Percentiles rank a stretch among this genome's conserved stretches.
These are phyloP conservation scores for Lasioglossum oenotherae DNA, from an alignment of 2,888 invertebrate species.

Conservation along the genomic window DNA sequence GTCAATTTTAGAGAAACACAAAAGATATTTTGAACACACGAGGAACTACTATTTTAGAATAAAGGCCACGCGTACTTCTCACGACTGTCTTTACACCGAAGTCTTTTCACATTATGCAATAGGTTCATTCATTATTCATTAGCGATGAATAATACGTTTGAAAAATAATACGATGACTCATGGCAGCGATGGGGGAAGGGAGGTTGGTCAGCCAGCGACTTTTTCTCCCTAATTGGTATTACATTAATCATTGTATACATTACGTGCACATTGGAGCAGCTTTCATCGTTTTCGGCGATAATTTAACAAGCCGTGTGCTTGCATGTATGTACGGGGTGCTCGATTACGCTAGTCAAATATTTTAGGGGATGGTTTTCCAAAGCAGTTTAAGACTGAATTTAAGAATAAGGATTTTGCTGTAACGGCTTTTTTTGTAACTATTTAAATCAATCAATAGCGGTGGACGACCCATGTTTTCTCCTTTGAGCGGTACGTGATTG, in stretches of 20 bases:
- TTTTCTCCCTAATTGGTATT: not conserved
- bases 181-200: not conserved
- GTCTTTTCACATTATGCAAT: not conserved
- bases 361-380: too few species aligned
- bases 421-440: too few species aligned
- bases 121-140: constrained; percentile 15
- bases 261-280: not conserved
- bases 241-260: constrained; percentile 11
- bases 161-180: constrained; percentile 18
- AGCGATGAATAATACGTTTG: constrained; percentile 3
- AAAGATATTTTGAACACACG: not conserved
- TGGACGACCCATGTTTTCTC: not conserved
- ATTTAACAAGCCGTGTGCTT: constrained; percentile 18
- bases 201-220: not conserved
- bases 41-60: not conserved
- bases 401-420: too few species aligned
- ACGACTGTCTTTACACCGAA: not conserved
- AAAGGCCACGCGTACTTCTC: not conserved
- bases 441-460: too few species aligned
- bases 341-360: not conserved
- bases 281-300: constrained; percentile 15
- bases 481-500: not conserved
- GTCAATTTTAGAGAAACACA: too few species aligned
- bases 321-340: not conserved
- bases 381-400: not conserved